Conservation (phyloP, 2,797 vertebrate species). For the Acridotheres tristis region DNA sequence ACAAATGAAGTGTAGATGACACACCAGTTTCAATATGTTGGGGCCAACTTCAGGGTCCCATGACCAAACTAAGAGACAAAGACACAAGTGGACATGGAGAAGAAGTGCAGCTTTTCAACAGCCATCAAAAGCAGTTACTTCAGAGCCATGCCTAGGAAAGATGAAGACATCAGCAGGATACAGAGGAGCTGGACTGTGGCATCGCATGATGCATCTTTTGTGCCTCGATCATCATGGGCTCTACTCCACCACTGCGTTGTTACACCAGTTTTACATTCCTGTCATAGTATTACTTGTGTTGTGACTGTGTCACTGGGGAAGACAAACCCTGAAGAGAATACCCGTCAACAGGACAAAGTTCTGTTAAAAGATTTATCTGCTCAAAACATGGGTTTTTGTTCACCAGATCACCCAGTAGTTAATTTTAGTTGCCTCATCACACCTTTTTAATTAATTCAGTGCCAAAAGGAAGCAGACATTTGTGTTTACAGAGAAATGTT, state of each 20-base stretch:
- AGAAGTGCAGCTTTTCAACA: background rate
- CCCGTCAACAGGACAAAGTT: background rate
- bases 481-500: background rate
- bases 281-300: background rate
- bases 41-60: background rate
- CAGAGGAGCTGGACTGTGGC: background rate
- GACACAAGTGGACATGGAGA: background rate
- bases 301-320: background rate
- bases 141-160: background rate
- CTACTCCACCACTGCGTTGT: background rate
- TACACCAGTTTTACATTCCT: background rate
- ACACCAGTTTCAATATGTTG: background rate
- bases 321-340: constrained; percentile 14
- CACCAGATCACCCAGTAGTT: background rate
- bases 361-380: constrained; percentile 14
- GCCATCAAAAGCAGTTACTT: background rate
- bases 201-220: background rate
- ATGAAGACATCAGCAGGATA: background rate
- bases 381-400: background rate
- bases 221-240: background rate
- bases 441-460: background rate
- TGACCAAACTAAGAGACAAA: background rate
- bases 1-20: background rate
- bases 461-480: background rate
- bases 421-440: background rate